Evolutionary conservation across 2,888 invertebrate genomes (phyloP), one percentile per base, ranked within the genome.

Genomic region (Scaptomyza polygonia): DNA sequence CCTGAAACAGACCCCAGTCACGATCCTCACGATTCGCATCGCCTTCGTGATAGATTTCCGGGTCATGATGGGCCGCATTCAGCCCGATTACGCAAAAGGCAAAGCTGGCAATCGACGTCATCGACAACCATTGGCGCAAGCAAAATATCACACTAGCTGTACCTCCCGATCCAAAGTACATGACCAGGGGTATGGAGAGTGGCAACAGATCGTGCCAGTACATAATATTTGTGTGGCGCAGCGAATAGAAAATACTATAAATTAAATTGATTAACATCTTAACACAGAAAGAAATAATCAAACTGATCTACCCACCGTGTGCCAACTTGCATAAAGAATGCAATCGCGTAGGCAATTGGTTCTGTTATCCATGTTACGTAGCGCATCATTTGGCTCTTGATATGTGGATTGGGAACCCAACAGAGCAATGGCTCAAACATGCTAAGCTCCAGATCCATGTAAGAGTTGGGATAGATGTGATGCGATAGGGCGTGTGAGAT

Each of bases 21-120:
- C 93, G 88, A 74, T 92, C 91, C 32, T 89, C 85, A 2, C 92
- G 89, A 68, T 77, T 92, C 52, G 93, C 91, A 89, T 97, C 96
- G 2, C 96, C 96, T 81, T 96, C 96, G 87, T 96, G 96, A 81
- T 95, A 95, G 62, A 96, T 95, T 32, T 94, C 94, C 1, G 96
- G 96, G 89, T 96, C 96, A 86, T 96, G 96, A 92, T 96, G 96
- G 1, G 95, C 96, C 0, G 96, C 96, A 88, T 94, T 96, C 1
- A 95, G 84, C 2, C 94, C 96, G 59, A 96, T 94, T 1, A 93
- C 76, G 12, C 91, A 92, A 85, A 96, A 95, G 0, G 93, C 77
- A 43, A 94, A 93, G 74, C 96, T 95, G 1, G 92, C 92, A 0
- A 93, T 88, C 21, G 93, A 81, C 25, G 93, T 89, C 14, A 95